A percentile compares a stretch with the other conserved stretches of the same genome.
phyloP scores from a whole-genome alignment of 2,113 vertebrate species.

The Gobio gobio region DNA sequence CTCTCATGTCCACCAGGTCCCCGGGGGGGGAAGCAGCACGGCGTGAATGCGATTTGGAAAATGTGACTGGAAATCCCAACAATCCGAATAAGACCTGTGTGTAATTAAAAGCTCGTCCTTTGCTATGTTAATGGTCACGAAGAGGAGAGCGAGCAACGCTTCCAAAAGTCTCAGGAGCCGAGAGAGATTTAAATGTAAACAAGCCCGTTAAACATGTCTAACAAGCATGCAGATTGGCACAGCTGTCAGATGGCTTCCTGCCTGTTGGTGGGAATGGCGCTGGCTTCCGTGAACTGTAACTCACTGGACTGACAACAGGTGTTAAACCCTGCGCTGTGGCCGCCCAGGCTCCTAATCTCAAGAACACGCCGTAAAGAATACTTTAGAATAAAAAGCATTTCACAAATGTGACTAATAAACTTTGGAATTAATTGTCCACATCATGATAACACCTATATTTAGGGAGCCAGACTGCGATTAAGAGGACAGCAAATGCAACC shows the following conservation, averaged over 20 bases:
- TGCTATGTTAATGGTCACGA: not conserved
- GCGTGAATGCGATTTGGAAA: not conserved
- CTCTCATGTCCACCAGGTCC: not conserved
- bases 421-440: not conserved
- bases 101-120: slow-evolving; percentile 24
- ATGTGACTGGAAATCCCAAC: slow-evolving; percentile 8
- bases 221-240: slow-evolving; percentile 46
- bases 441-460: not conserved
- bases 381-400: not conserved
- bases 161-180: not conserved
- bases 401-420: slow-evolving; percentile 10
- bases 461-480: not conserved
- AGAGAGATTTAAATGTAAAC: slow-evolving; percentile 33
- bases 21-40: not conserved
- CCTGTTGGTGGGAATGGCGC: slow-evolving; percentile 11
- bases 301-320: slow-evolving; percentile 34
- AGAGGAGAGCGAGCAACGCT: not conserved
- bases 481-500: not conserved
- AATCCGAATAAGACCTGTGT: not conserved
- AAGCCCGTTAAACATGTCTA: slow-evolving; percentile 31
- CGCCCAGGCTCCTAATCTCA: not conserved
- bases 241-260: slow-evolving; percentile 41
- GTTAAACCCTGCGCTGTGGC: slow-evolving; percentile 20
- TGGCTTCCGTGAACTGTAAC: slow-evolving; percentile 32
- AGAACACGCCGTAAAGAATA: not conserved